These are phyloP conservation scores for Drosophila fuyamai DNA, from an alignment of 1,140 invertebrate genomes.

Conservation along the genomic window DNA sequence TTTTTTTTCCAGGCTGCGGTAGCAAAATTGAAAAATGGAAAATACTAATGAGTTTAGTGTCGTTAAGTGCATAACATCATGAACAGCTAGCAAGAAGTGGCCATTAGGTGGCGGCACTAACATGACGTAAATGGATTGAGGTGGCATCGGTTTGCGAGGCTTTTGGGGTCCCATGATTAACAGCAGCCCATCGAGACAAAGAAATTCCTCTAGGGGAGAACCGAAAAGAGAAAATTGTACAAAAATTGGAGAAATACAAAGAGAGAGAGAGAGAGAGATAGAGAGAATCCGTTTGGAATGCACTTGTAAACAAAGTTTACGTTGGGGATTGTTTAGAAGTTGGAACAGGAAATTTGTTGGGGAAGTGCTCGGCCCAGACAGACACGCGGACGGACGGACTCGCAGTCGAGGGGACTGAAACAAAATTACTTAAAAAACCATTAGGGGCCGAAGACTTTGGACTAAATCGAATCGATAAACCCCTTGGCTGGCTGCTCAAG, in stretches of 20 bases:
- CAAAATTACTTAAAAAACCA: constrained; percentile 58
- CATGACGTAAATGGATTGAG: constrained; percentile 55
- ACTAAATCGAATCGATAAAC: constrained; percentile 44
- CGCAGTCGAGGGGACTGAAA: background rate
- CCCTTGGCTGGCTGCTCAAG: constrained; percentile 2
- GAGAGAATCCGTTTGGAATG: constrained; percentile 14
- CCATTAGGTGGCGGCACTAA: constrained; percentile 13
- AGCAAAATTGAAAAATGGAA: constrained; percentile 64
- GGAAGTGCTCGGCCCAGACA: constrained; percentile 6
- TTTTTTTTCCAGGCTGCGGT: constrained; percentile 21
- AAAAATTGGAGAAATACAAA: background rate
- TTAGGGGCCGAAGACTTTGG: constrained; percentile 22
- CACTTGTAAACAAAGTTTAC: constrained; percentile 34
- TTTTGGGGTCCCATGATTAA: constrained; percentile 28
- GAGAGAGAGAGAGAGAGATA: background rate
- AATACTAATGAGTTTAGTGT: constrained; percentile 64
- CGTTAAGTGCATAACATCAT: constrained; percentile 23
- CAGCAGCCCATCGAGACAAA: constrained; percentile 19
- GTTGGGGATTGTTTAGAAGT: constrained; percentile 30
- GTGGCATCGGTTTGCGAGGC: constrained; percentile 17
- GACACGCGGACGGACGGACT: too few relatives aligned
- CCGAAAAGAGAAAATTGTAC: constrained; percentile 14
- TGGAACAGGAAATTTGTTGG: constrained; percentile 33
- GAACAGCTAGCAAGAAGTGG: background rate
- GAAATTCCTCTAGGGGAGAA: constrained; percentile 12